Evolutionary conservation across 2,113 vertebrate species (phyloP), one percentile per base, ranked within the genome.

Genomic region (Stegastes partitus): DNA sequence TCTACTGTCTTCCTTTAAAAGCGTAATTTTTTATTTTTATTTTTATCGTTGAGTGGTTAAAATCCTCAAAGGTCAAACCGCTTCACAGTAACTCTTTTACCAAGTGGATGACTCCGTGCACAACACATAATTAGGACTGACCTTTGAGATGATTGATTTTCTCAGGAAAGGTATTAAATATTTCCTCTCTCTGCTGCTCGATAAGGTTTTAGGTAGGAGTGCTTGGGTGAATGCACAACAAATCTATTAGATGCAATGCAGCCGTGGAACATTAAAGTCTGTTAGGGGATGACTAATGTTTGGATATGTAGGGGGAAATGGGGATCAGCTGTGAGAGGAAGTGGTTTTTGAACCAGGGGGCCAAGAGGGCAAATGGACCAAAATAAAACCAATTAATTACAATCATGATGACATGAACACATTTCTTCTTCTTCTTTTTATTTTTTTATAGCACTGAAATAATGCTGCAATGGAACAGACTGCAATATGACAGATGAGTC

Each of bases 141-240:
- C 68, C 74, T 89, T 84, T 78, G 62, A 81, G 53, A 70, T 74
- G 37, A 88, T 76, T 63, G 51, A 66, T 85, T 89, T 83, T 74
- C 50, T 59, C 51, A 22, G 26, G 37, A 65, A 42, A 66, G 5
- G 31, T 51, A 53, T 71, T 51, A 61, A 37, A 82, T 62, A 71
- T 77, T 84, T 78, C 61, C 9, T 21, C 31, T 72, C 22, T 76
- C 23, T 73, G 47, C 37, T 64, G 53, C 63, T 75, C 7, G 5
- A 74, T 83, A 55, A 49, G 11, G 26, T 57, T 59, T 82, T 11
- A 22, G 23, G 23, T 28, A 22, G 21, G 19, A 64, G 49, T 56
- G 3, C 7, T 70, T 1, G 4, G 23, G 14, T 44, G 45, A 68
- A 61, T 11, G 10, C 63, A 65, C 39, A 53, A 72, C 22, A 68